These are phyloP conservation scores for Caenorhabditis sulstoni DNA, from an alignment of 2,888 invertebrate species.

Conservation along the genomic window DNA sequence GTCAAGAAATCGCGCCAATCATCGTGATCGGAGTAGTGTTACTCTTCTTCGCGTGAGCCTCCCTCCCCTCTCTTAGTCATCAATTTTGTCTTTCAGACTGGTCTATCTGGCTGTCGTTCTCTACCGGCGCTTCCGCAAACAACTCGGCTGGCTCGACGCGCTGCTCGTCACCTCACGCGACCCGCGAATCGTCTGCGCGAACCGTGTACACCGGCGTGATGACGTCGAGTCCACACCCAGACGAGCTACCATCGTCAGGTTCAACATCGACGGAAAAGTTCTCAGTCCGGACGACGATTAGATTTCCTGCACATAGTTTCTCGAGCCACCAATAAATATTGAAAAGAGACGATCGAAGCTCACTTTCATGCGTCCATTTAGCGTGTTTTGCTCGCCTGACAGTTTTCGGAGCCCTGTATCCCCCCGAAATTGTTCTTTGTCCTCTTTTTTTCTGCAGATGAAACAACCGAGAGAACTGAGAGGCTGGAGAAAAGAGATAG, in stretches of 20 bases:
- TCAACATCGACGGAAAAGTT: conserved; percentile 16
- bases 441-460: too few species aligned
- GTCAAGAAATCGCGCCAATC: too few species aligned
- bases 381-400: too few species aligned
- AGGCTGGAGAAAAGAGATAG: too few species aligned
- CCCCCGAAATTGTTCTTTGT: too few species aligned
- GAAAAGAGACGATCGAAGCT: neutral
- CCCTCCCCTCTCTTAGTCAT: neutral
- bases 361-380: too few species aligned
- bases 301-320: too few species aligned
- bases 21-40: too few species aligned
- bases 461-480: too few species aligned
- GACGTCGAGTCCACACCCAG: conserved; percentile 8
- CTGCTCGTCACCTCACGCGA: neutral
- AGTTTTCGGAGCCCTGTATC: too few species aligned
- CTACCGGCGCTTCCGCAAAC: conserved; percentile 15
- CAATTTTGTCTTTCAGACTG: neutral
- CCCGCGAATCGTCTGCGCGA: conserved; percentile 24
- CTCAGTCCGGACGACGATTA: conserved; percentile 1
- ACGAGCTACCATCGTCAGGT: conserved; percentile 24
- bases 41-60: conserved; percentile 18
- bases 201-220: conserved; percentile 6
- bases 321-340: neutral
- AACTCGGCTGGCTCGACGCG: conserved; percentile 21
- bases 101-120: conserved; percentile 3